Evolutionary conservation across 1,140 invertebrate species (phyloP).

Genomic region (Stegodyphus dumicola): DNA sequence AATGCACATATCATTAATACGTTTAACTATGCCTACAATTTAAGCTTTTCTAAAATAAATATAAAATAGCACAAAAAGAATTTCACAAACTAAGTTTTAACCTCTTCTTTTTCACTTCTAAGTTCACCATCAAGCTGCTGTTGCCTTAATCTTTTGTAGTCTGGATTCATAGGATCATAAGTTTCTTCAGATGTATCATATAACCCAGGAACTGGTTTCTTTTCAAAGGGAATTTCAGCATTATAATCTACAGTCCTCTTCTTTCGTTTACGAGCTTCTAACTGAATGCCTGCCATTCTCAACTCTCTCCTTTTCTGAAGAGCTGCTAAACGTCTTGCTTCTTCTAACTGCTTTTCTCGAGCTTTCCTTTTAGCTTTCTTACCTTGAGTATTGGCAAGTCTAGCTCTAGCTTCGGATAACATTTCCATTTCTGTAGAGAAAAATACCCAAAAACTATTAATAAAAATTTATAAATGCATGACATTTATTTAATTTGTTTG

Average conservation of each 20-base stretch:
- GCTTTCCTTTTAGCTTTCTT: constrained; percentile 99
- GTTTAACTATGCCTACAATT: not conserved
- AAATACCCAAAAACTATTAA: constrained; percentile 37
- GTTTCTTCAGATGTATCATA: constrained; percentile 92
- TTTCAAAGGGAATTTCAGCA: constrained; percentile 97
- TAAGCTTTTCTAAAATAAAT: not conserved
- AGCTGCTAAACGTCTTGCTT: constrained; percentile 94
- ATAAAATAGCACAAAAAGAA: not conserved
- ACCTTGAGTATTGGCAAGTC: constrained; percentile 98
- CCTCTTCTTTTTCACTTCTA: constrained; percentile 88
- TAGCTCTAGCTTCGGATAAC: constrained; percentile 97
- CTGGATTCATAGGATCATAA: constrained; percentile 86
- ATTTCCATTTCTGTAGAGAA: constrained; percentile 90
- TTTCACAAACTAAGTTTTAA: constrained; percentile 62
- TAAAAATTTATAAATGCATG: too few relatives aligned
- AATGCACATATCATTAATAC: too few relatives aligned
- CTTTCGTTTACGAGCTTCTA: constrained; percentile 74
- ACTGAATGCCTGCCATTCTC: constrained; percentile 95
- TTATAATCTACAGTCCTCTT: constrained; percentile 97
- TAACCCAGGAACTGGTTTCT: constrained; percentile 89
- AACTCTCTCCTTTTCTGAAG: constrained; percentile 96
- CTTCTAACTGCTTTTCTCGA: constrained; percentile 97
- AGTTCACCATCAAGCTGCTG: constrained; percentile 94
- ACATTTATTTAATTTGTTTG: too few relatives aligned
- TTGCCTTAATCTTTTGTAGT: constrained; percentile 89